These are phyloP conservation scores for Leistus spinibarbis DNA, from an alignment of 2,888 invertebrate species.

Conservation along the genomic window DNA sequence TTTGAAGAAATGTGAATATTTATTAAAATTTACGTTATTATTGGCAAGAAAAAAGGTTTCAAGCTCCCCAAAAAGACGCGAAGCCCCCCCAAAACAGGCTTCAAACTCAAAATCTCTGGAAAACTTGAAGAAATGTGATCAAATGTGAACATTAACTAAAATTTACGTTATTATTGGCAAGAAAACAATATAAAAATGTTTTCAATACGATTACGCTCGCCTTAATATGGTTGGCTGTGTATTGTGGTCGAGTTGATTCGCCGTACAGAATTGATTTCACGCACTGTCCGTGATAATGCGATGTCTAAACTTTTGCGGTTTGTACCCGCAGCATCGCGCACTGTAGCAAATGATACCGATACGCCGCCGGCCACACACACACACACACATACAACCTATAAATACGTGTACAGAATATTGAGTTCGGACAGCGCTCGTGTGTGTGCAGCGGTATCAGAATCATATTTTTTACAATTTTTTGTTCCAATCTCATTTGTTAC, in stretches of 20 bases:
- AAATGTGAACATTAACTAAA: too few relatives aligned
- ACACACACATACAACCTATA: neutral
- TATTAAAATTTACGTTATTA: too few relatives aligned
- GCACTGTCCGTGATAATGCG: slow-evolving; percentile 30
- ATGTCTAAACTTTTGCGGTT: slow-evolving; percentile 36
- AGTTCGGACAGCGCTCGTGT: neutral
- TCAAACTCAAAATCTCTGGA: too few relatives aligned
- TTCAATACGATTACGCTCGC: too few relatives aligned
- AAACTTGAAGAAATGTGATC: too few relatives aligned
- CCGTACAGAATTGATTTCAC: slow-evolving; percentile 30
- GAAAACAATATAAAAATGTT: too few relatives aligned
- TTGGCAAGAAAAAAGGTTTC: too few relatives aligned
- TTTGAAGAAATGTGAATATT: too few relatives aligned
- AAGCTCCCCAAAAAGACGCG: too few relatives aligned
- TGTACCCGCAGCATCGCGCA: neutral
- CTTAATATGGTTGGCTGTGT: too few relatives aligned
- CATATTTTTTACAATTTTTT: neutral
- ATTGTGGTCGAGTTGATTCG: slow-evolving; percentile 15
- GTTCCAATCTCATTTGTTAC: neutral
- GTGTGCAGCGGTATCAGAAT: neutral
- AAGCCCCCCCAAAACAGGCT: too few relatives aligned
- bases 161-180: too few relatives aligned
- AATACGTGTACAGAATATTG: neutral
- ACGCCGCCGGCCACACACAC: neutral
- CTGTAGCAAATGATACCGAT: slow-evolving; percentile 15